phyloP scores from a whole-genome alignment of 2,888 invertebrate genomes.

The Tetragnatha montana region DNA sequence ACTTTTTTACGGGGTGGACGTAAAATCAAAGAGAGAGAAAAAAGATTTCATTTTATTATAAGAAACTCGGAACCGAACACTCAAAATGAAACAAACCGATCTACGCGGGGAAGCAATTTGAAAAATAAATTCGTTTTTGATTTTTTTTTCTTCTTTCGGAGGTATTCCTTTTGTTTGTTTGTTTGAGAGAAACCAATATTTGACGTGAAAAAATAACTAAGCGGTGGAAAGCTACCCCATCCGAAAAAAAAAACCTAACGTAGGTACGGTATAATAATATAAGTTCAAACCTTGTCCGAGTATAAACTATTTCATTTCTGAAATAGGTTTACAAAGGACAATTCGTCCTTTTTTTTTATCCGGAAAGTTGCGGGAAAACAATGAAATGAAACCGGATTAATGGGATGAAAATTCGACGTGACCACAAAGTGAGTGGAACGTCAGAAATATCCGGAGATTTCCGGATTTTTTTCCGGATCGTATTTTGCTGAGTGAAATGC shows the following conservation, averaged over 20 bases:
- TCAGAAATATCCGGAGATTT: conserved; percentile 14
- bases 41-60: conserved; percentile 57
- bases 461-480: neutral
- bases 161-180: neutral
- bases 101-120: conserved; percentile 48
- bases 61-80: conserved; percentile 30
- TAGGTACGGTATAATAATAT: conserved; percentile 39
- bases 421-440: conserved; percentile 41
- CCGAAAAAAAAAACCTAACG: conserved; percentile 1
- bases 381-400: conserved; percentile 51
- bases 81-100: conserved; percentile 58
- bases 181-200: conserved; percentile 34
- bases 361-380: conserved; percentile 34
- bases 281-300: conserved; percentile 48
- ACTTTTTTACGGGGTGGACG: neutral
- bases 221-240: neutral
- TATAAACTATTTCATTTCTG: conserved; percentile 62
- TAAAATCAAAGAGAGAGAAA: conserved; percentile 6
- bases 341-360: conserved; percentile 46
- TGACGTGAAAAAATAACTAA: conserved; percentile 21
- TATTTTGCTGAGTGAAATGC: conserved; percentile 11
- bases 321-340: conserved; percentile 65
- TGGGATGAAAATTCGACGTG: conserved; percentile 63
- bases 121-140: conserved; percentile 45
- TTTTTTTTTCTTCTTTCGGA: neutral